These are phyloP conservation scores for Porites australiensis DNA, from an alignment of 64 coral and sea anemone species.

Conservation along the genomic window DNA sequence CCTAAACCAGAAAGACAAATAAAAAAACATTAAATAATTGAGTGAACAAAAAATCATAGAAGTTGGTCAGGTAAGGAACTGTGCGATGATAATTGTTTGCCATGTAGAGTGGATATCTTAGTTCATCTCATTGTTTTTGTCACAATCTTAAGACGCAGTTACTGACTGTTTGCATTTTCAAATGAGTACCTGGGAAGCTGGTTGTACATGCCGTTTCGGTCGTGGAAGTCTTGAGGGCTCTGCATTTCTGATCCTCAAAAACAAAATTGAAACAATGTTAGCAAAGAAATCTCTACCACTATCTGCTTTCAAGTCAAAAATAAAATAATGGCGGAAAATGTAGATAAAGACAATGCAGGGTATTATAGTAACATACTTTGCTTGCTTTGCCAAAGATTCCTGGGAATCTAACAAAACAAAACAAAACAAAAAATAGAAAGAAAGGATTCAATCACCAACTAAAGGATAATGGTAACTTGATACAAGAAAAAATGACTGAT, in stretches of 20 bases:
- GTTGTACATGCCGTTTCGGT: neutral
- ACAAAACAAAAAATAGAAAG: neutral
- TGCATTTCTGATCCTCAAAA: neutral
- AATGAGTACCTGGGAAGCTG: neutral
- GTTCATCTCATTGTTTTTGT: too few species aligned
- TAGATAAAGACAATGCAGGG: neutral
- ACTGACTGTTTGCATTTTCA: too few species aligned
- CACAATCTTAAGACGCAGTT: too few species aligned
- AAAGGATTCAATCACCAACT: neutral
- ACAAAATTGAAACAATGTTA: neutral
- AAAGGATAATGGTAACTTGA: neutral
- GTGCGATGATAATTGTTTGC: too few species aligned
- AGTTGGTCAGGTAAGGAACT: neutral
- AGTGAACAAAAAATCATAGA: neutral
- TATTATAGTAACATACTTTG: neutral
- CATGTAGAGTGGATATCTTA: too few species aligned
- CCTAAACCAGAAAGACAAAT: neutral
- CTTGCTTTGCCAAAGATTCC: neutral
- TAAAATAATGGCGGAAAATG: too few species aligned
- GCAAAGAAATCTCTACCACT: neutral
- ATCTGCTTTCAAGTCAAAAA: neutral
- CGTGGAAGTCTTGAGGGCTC: slow-evolving; percentile 24
- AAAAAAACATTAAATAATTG: neutral
- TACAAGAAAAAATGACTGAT: neutral
- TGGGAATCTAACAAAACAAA: neutral